A percentile compares a stretch with the other conserved stretches of the same genome.
Conservation (phyloP, 2,888 invertebrate species). For the Spisula solida region DNA sequence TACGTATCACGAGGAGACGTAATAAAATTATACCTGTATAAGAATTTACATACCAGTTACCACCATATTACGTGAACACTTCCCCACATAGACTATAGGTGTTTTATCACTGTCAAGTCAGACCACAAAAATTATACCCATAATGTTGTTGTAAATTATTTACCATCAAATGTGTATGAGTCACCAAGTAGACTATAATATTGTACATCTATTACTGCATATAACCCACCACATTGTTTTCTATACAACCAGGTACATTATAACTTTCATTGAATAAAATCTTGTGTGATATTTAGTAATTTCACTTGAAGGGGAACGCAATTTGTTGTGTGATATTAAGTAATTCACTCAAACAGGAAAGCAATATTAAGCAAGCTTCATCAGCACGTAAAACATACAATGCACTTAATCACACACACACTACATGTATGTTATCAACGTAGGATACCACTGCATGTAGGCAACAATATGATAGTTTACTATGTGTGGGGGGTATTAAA, state of each 20-base stretch:
- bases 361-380: background rate
- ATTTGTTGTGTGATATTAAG: no score
- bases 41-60: background rate
- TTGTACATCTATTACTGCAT: conserved; percentile 13
- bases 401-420: background rate
- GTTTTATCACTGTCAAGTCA: conserved; percentile 10
- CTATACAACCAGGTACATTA: background rate
- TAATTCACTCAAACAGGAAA: background rate
- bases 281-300: background rate
- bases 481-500: no score
- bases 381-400: background rate
- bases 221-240: background rate
- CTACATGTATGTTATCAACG: background rate
- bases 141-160: conserved; percentile 1
- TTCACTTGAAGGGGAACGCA: background rate
- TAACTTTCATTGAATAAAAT: background rate
- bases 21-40: background rate
- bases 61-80: background rate
- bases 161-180: conserved; percentile 16
- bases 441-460: no score
- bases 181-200: background rate
- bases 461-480: no score
- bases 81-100: background rate
- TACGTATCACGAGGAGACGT: background rate
- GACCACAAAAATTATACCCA: conserved; percentile 26